These are phyloP conservation scores for Abrostola tripartita DNA, from an alignment of 2,888 invertebrate genomes.

Conservation along the genomic window DNA sequence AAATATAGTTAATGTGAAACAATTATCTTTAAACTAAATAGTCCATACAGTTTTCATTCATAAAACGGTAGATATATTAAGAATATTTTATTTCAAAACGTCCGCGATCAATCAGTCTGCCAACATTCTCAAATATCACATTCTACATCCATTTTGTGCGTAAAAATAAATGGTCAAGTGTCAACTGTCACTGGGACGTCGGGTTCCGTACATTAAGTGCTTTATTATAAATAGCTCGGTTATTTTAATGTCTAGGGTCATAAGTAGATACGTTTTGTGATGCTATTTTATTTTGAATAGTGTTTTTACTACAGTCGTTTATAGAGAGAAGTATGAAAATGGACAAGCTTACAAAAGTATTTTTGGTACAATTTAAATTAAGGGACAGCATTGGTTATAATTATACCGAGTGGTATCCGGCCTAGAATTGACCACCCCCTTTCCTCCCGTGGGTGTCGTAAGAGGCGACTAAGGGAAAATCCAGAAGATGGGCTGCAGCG, in stretches of 20 bases:
- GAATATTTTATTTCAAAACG: constrained; percentile 50
- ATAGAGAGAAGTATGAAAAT: constrained; percentile 2
- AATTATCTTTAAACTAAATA: constrained; percentile 12
- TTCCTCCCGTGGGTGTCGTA: no score
- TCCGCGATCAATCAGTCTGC: constrained; percentile 48
- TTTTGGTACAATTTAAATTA: neutral
- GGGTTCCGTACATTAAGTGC: constrained; percentile 25
- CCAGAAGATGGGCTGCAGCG: no score
- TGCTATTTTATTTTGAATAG: neutral
- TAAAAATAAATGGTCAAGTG: constrained; percentile 48
- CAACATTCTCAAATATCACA: constrained; percentile 54
- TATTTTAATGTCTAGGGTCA: neutral
- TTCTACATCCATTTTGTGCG: constrained; percentile 31
- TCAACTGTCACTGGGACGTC: neutral
- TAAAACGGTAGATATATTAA: constrained; percentile 39
- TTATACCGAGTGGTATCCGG: no score
- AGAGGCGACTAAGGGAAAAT: no score
- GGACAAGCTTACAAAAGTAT: neutral
- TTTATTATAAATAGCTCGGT: constrained; percentile 1
- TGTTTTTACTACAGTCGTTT: neutral
- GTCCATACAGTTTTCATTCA: constrained; percentile 50
- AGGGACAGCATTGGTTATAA: neutral
- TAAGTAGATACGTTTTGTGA: neutral
- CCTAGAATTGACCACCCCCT: no score
- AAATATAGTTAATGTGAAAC: constrained; percentile 2